Conservation (phyloP, 2,113 vertebrate genomes). For the Phoxinus phoxinus region DNA sequence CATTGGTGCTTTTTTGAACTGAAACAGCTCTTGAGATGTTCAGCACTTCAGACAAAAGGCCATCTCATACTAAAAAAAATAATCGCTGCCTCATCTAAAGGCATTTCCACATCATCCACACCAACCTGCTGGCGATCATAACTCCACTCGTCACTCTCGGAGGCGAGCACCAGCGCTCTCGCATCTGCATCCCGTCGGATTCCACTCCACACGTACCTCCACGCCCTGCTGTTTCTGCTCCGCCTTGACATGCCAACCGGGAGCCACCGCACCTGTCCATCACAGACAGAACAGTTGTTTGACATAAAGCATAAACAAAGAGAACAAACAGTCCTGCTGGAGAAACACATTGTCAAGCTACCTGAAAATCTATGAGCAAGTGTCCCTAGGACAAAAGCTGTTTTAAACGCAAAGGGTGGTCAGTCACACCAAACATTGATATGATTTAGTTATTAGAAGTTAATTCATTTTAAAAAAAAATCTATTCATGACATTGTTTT, state of each 20-base stretch:
- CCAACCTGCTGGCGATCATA: slow-evolving; percentile 88
- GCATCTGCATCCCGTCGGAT: slow-evolving; percentile 84
- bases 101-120: slow-evolving; percentile 2
- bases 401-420: too few relatives aligned
- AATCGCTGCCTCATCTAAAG: not conserved
- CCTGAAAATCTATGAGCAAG: too few relatives aligned
- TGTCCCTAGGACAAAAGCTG: too few relatives aligned
- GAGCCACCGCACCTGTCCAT: slow-evolving; percentile 42
- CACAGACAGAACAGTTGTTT: not conserved
- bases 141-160: slow-evolving; percentile 76
- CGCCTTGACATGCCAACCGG: slow-evolving; percentile 85
- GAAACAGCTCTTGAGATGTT: not conserved
- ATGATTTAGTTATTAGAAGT: too few relatives aligned
- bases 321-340: slow-evolving; percentile 14
- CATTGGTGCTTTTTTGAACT: not conserved
- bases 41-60: not conserved
- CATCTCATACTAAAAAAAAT: not conserved
- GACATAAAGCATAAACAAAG: not conserved
- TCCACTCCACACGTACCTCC: slow-evolving; percentile 89
- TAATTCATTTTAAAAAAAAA: too few relatives aligned
- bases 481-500: too few relatives aligned
- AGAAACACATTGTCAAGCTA: not conserved
- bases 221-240: slow-evolving; percentile 87
- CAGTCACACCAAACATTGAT: too few relatives aligned
- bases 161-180: slow-evolving; percentile 75